These are phyloP conservation scores for Eleutherodactylus coqui DNA, from an alignment of 2,797 vertebrate genomes.

Conservation along the genomic window DNA sequence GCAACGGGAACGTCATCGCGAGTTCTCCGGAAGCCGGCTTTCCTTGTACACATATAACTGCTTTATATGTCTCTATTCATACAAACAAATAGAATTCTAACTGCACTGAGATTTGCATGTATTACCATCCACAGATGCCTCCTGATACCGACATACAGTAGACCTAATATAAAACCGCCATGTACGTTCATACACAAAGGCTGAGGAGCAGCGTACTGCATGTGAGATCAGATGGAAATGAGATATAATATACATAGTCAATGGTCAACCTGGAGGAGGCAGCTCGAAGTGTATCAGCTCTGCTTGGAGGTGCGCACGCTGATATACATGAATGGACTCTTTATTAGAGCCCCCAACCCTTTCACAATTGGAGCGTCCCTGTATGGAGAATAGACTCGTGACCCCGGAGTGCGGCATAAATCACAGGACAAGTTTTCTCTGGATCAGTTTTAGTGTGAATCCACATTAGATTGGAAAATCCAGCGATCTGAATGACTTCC, in stretches of 20 bases:
- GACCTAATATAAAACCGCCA: neutral
- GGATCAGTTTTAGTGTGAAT: no score
- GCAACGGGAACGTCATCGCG: slow-evolving; percentile 49
- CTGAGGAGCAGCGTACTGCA: neutral
- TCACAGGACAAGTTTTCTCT: no score
- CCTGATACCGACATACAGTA: neutral
- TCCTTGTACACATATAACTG: slow-evolving; percentile 30
- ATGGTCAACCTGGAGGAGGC: neutral
- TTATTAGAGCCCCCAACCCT: no score
- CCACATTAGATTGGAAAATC: no score
- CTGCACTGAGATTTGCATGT: slow-evolving; percentile 34
- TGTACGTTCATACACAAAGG: neutral
- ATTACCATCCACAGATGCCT: slow-evolving; percentile 37
- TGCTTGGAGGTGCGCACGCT: neutral
- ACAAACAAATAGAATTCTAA: slow-evolving; percentile 36
- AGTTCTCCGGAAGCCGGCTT: slow-evolving; percentile 35
- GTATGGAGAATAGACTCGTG: no score
- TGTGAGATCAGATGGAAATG: neutral
- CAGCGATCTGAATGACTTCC: no score
- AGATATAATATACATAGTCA: neutral
- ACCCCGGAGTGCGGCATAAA: no score
- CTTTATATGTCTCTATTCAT: slow-evolving; percentile 36
- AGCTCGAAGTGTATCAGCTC: no score
- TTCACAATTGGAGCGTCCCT: no score
- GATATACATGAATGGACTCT: no score